phyloP scores from a whole-genome alignment of 2,888 invertebrate species.

The Gastracanthus pulcherrimus region DNA sequence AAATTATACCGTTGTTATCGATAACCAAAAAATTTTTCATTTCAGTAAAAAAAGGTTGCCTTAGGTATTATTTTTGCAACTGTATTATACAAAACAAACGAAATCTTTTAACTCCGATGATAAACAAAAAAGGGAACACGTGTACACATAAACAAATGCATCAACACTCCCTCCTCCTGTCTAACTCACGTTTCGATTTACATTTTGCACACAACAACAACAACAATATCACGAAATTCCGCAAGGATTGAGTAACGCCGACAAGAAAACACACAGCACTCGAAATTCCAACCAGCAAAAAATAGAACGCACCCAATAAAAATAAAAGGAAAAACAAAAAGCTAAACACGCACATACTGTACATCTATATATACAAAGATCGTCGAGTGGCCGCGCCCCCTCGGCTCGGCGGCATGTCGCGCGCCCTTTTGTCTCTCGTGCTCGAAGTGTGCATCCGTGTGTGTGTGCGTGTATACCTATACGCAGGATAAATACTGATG shows the following conservation, averaged over 20 bases:
- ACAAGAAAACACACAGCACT: slow-evolving; percentile 12
- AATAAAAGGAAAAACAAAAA: background rate
- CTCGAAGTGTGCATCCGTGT: background rate
- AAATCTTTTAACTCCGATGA: background rate
- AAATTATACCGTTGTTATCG: too few relatives aligned
- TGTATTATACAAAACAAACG: too few relatives aligned
- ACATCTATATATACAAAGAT: background rate
- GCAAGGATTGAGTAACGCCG: background rate
- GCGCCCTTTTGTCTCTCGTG: background rate
- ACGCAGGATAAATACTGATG: too few relatives aligned
- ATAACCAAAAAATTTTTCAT: too few relatives aligned
- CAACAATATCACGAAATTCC: background rate
- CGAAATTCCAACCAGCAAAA: slow-evolving; percentile 29
- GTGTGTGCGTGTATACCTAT: too few relatives aligned
- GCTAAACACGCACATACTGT: background rate
- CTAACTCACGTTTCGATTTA: background rate
- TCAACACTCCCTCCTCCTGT: background rate
- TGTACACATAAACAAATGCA: background rate
- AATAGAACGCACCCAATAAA: background rate
- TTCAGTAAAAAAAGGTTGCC: too few relatives aligned
- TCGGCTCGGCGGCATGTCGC: background rate
- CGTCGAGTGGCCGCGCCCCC: slow-evolving; percentile 36
- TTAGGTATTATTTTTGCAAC: too few relatives aligned
- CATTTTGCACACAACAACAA: background rate
- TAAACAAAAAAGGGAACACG: background rate